These are phyloP conservation scores for Stichopus horrens DNA, from an alignment of 53 echinoderm and acorn worm genomes.

Conservation along the genomic window DNA sequence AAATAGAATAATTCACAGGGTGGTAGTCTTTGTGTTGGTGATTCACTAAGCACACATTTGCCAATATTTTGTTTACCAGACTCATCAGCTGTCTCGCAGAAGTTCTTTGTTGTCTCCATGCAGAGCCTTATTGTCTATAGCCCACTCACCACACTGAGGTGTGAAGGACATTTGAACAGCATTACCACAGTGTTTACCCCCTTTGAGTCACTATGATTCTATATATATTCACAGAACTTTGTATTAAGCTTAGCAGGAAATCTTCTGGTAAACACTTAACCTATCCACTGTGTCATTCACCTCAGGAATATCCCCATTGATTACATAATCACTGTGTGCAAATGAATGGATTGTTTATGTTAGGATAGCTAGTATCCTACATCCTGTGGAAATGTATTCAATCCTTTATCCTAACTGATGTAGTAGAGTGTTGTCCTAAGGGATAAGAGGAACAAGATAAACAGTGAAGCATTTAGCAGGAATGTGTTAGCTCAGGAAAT, in stretches of 20 bases:
- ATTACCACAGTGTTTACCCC: not conserved
- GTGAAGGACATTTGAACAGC: no score
- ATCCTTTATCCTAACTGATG: not conserved
- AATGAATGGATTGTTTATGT: conserved; percentile 27
- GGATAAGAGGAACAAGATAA: not conserved
- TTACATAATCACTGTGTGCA: conserved; percentile 13
- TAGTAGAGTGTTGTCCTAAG: not conserved
- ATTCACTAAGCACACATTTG: not conserved
- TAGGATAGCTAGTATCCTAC: not conserved
- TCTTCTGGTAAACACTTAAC: conserved; percentile 1
- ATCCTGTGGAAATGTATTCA: not conserved
- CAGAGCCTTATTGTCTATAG: no score
- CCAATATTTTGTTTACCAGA: not conserved
- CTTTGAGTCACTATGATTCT: not conserved
- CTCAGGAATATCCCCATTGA: not conserved
- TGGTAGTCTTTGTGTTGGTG: not conserved
- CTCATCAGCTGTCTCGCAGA: not conserved
- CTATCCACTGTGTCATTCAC: conserved; percentile 6
- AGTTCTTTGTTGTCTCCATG: not conserved
- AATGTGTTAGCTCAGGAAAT: not conserved
- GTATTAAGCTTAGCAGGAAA: conserved; percentile 24
- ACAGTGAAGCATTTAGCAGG: not conserved
- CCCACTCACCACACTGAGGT: no score
- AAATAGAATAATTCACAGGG: no score
- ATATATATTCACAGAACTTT: not conserved